phyloP scores from a whole-genome alignment of 2,888 invertebrate species.

The Epinotia brunnichana region DNA sequence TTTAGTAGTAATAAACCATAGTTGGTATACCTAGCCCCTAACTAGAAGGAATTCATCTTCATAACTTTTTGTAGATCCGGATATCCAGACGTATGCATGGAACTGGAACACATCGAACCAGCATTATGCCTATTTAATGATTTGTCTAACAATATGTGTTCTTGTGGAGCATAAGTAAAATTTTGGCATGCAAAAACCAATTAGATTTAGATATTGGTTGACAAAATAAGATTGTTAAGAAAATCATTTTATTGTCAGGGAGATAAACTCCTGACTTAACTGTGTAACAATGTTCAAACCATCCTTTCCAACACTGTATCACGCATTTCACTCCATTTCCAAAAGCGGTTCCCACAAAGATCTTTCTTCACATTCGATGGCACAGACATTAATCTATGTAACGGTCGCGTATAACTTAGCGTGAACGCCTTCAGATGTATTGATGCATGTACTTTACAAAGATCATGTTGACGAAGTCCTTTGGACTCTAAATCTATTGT shows the following conservation, averaged over 20 bases:
- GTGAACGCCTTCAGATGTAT: constrained; percentile 63
- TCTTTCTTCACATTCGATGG: constrained; percentile 79
- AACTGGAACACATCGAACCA: too few species aligned
- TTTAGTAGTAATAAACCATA: too few species aligned
- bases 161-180: neutral
- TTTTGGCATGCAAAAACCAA: neutral
- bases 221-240: neutral
- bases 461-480: constrained; percentile 60
- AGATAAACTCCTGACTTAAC: neutral
- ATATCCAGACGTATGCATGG: too few species aligned
- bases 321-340: constrained; percentile 65
- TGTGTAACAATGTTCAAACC: neutral
- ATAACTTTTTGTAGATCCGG: neutral
- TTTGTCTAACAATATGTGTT: neutral
- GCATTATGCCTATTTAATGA: too few species aligned
- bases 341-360: constrained; percentile 78
- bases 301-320: constrained; percentile 48
- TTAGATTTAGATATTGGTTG: neutral
- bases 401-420: constrained; percentile 62
- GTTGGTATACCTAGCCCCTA: too few species aligned
- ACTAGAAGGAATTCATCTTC: too few species aligned
- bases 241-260: neutral
- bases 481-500: constrained; percentile 47
- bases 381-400: constrained; percentile 79
- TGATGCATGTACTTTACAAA: constrained; percentile 60